Percentiles rank a stretch among this genome's conserved stretches.
phyloP scores from a whole-genome alignment of 2,888 invertebrate genomes.

The Hypena proboscidalis region DNA sequence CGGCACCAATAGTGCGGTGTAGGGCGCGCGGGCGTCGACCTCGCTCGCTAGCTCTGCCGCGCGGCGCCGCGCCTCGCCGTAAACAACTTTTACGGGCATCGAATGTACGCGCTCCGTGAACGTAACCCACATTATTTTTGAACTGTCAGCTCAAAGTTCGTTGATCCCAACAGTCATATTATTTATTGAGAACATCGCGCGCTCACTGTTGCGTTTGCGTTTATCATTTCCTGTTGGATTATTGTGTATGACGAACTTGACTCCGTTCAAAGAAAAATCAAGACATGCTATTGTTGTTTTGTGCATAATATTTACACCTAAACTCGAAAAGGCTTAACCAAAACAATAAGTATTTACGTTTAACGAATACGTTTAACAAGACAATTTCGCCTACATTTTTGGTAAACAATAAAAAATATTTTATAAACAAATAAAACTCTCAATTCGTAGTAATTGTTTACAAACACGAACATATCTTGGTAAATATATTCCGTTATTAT shows the following conservation, averaged over 20 bases:
- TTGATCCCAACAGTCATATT: slow-evolving; percentile 75
- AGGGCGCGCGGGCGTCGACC: slow-evolving; percentile 72
- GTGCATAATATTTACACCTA: too few species aligned
- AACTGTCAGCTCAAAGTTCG: slow-evolving; percentile 83
- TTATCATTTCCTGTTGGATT: slow-evolving; percentile 71
- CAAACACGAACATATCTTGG: too few species aligned
- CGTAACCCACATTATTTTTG: slow-evolving; percentile 85
- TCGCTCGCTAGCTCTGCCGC: slow-evolving; percentile 61
- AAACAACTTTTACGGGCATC: slow-evolving; percentile 83
- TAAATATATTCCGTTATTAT: not conserved
- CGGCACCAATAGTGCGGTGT: slow-evolving; percentile 75
- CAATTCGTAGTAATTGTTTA: too few species aligned
- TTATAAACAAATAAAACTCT: too few species aligned
- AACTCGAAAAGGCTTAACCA: too few species aligned
- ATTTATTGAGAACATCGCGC: slow-evolving; percentile 78
- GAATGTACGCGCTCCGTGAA: slow-evolving; percentile 83
- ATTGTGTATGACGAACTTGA: slow-evolving; percentile 59
- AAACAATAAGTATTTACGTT: too few species aligned
- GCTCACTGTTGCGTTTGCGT: slow-evolving; percentile 60
- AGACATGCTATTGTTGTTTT: too few species aligned
- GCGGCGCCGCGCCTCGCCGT: slow-evolving; percentile 60
- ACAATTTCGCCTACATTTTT: too few species aligned
- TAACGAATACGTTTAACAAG: too few species aligned
- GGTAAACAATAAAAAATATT: too few species aligned
- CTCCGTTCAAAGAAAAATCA: slow-evolving; percentile 26